Evolutionary conservation across 1,140 invertebrate genomes (phyloP), one percentile per base, ranked within the genome.

Genomic region (Callitettix versicolor): DNA sequence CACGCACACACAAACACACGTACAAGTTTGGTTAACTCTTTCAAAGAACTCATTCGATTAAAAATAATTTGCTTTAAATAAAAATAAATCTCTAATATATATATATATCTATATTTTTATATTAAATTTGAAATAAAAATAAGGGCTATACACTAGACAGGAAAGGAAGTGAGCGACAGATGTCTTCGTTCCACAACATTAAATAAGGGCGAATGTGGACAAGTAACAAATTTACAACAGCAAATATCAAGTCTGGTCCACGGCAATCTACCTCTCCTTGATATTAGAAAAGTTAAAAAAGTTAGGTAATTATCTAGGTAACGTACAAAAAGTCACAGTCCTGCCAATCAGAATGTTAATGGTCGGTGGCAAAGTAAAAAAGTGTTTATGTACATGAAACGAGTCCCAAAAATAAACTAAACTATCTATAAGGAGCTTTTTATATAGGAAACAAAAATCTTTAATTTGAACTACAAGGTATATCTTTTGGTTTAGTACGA

Each of bases 401-500:
- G 48, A 51, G 48, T 51, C 48, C 48, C 48, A 36, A 51, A 51
- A 51, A 51, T 51, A 51, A 48, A 48, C 22, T 33, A 20, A 51
- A 51, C 48, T 51, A 51, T 21, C 48, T 51, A 51, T 21, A 12
- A 51, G 48, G 48, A 33, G 36, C 21, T 38, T 17, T 36, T 38
- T 48, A 5, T 51, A 36, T 51, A 14, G 43, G 20, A 14, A 36
- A 36, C n/a, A 21, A 51, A 51, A 36, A 51, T 48, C 24, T 48
- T 30, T 51, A 38, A 51, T 53, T 53, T 53, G 42, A 60, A 56
- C 58, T 60, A 60, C 54, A 52, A 15, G 42, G 52, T 55, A 51
- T 44, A 41, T 40, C n/a, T 54, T 53, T 59, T 59, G 53, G 48
- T 52, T 56, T 41, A 46, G 41, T 54, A 33, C 18, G 33, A 30